Base-by-base conservation (phyloP, 2,888 invertebrate species). In the Phortica okadai region DNA sequence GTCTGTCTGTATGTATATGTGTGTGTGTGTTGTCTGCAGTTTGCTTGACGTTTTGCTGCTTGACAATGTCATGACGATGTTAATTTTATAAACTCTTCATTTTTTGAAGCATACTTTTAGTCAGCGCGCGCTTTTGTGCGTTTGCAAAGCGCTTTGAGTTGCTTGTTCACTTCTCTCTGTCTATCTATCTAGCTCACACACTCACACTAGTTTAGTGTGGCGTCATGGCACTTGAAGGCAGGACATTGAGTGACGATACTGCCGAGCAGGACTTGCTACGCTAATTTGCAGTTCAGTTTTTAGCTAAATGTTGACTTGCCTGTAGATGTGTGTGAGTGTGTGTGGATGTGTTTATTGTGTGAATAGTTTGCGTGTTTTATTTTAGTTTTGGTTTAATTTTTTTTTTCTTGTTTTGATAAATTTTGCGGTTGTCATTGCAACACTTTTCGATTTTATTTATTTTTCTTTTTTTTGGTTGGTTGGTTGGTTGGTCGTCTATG, bases 51-150 rank as follows among this genome's bases (percentile, higher is more conserved):
- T 21, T 56, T 67, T n/a, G 67, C 79, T 80, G 77, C 84, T 77
- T 79, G 78, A 62, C 25, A 80, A 82, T 80, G 81, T 79, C 87
- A 88, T 88, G 88, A 85, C 82, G 85, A 88, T 86, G 85, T 88
- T 85, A 85, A 85, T 86, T 88, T 86, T 85, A 88, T 88, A 87
- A 88, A 86, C 85, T 86, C 83, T 84, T 81, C 80, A 84, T 44
- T 74, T 74, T 76, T 42, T 69, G 74, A 69, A 76, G 73, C 50
- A 41, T 69, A 66, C 76, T 73, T 76, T 41, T 76, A 76, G 58
- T 66, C 33, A 50, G 21, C 21, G 41, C 66, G 66, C 66, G 66
- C 42, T 66, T 66, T 66, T 42, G 11, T 66, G 66, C 41, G 42
- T 42, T 66, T 42, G 44, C 45, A 16, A 25, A n/a, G 21, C 62